Conservation (phyloP, 2,797 vertebrate genomes). For the Odontamblyopus rebecca region DNA sequence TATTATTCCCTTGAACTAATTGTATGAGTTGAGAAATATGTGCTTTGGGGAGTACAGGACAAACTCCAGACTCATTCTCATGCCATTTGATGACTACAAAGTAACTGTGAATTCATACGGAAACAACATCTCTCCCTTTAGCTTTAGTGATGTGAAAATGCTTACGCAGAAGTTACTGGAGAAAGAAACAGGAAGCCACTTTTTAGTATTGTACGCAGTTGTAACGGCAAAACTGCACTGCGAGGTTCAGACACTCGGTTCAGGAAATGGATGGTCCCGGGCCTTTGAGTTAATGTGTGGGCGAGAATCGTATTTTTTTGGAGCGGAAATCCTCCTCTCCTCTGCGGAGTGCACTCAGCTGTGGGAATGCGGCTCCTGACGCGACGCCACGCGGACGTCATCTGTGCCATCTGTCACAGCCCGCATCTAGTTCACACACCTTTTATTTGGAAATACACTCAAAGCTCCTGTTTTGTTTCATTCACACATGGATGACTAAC, state of each 20-base stretch:
- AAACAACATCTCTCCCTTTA: background rate
- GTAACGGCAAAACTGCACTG: background rate
- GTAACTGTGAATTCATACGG: background rate
- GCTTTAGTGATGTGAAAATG: background rate
- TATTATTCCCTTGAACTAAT: background rate
- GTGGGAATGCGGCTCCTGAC: constrained; percentile 52
- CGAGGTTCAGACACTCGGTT: constrained; percentile 25
- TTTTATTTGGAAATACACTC: constrained; percentile 34
- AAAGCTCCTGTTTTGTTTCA: no score
- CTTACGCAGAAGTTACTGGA: background rate
- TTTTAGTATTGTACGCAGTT: background rate
- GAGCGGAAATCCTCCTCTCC: constrained; percentile 35
- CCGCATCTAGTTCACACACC: constrained; percentile 46
- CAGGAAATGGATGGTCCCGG: constrained; percentile 41
- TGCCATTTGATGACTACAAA: background rate
- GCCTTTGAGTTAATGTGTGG: constrained; percentile 35
- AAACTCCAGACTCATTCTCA: background rate
- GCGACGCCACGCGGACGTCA: constrained; percentile 44
- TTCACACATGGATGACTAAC: no score
- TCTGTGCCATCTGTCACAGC: constrained; percentile 35
- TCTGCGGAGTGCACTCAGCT: constrained; percentile 27
- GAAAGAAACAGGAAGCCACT: constrained; percentile 20
- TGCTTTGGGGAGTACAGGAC: background rate
- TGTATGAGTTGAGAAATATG: background rate
- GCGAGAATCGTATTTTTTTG: constrained; percentile 21